A percentile compares a stretch with the other conserved stretches of the same genome.
Evolutionary conservation across 1,140 invertebrate species (phyloP).

Genomic region (Capitella teleta): DNA sequence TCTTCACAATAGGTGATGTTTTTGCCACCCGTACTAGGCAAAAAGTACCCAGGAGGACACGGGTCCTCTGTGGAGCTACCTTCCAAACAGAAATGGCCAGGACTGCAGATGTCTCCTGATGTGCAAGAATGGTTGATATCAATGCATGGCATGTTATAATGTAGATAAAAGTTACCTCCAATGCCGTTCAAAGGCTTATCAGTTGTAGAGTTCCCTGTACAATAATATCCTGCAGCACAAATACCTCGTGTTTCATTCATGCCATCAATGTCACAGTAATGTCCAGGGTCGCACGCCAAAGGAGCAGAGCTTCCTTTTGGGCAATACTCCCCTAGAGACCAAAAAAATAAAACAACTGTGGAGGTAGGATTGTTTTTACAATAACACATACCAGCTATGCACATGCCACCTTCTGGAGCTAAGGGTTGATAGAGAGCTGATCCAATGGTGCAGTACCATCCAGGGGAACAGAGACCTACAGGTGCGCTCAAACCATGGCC

Average conservation of each 20-base stretch:
- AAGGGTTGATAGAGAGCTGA: constrained; percentile 21
- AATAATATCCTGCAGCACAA: constrained; percentile 30
- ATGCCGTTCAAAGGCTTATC: no score
- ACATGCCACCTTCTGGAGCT: constrained; percentile 24
- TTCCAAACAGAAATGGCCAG: constrained; percentile 24
- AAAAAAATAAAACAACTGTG: no score
- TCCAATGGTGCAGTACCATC: constrained; percentile 33
- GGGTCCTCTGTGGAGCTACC: constrained; percentile 20
- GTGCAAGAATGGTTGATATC: background rate
- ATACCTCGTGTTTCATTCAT: constrained; percentile 21
- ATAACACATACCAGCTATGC: constrained; percentile 24
- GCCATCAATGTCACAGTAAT: constrained; percentile 23
- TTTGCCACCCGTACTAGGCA: constrained; percentile 27
- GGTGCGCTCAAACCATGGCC: constrained; percentile 23
- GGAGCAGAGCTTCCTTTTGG: constrained; percentile 21
- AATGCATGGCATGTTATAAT: no score
- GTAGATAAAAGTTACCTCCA: no score
- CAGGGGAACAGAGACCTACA: constrained; percentile 27
- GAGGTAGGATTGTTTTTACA: no score
- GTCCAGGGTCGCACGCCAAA: constrained; percentile 23
- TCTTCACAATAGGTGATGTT: constrained; percentile 21
- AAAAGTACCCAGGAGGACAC: constrained; percentile 24
- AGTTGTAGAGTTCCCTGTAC: constrained; percentile 21
- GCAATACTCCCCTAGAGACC: constrained; percentile 22
- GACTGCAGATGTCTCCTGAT: constrained; percentile 31